These are phyloP conservation scores for Leptoclinus maculatus DNA, from an alignment of 2,797 vertebrate species.

Conservation along the genomic window DNA sequence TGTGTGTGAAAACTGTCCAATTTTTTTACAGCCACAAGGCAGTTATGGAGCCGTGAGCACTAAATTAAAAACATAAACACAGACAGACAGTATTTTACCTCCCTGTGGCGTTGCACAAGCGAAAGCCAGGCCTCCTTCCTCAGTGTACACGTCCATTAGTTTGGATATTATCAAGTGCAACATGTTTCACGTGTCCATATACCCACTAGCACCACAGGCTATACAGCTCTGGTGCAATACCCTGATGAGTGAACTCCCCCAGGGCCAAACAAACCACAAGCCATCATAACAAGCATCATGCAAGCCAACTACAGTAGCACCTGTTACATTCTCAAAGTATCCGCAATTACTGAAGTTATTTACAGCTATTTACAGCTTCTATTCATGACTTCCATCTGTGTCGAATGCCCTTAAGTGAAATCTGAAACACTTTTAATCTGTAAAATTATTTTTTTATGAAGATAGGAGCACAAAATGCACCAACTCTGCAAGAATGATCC, in stretches of 20 bases:
- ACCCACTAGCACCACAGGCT: constrained; percentile 39
- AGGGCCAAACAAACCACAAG: constrained; percentile 73
- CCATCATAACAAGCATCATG: constrained; percentile 71
- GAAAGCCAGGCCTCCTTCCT: constrained; percentile 11
- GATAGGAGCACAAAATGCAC: background rate
- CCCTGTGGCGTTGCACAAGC: constrained; percentile 21
- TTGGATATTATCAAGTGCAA: constrained; percentile 34
- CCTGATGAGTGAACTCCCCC: constrained; percentile 61
- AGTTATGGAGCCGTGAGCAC: constrained; percentile 36
- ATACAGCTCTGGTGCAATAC: constrained; percentile 73
- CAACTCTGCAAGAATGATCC: background rate
- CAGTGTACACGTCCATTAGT: constrained; percentile 40
- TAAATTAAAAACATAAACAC: constrained; percentile 56
- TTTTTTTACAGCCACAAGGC: constrained; percentile 44
- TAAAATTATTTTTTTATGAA: background rate
- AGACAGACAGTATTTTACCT: constrained; percentile 33
- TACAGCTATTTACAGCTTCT: constrained; percentile 16
- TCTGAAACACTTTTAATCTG: background rate
- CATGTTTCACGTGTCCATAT: constrained; percentile 56
- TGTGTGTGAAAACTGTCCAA: constrained; percentile 58
- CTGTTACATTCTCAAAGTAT: constrained; percentile 77
- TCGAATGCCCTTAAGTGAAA: background rate
- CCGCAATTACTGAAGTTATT: constrained; percentile 56
- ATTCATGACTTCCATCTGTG: background rate
- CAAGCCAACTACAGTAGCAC: constrained; percentile 50